Evolutionary conservation across 2,797 vertebrate genomes (phyloP).

Genomic region (Pseudochaenichthys georgianus): DNA sequence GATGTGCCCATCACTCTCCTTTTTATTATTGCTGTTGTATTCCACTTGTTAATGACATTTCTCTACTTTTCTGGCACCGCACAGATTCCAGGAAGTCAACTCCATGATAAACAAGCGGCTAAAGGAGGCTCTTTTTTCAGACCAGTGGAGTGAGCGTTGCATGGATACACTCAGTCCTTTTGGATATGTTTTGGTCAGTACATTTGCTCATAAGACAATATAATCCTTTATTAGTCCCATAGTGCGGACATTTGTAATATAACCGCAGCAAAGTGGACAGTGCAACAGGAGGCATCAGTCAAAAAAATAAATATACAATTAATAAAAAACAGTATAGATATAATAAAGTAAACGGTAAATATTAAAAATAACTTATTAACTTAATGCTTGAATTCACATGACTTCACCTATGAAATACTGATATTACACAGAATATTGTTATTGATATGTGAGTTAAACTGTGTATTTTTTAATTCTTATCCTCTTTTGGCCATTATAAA

Average conservation of each 20-base stretch:
- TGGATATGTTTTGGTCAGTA: constrained; percentile 94
- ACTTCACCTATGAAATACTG: too few relatives aligned
- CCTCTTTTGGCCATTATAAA: not conserved
- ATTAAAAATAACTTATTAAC: too few relatives aligned
- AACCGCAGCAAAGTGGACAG: too few relatives aligned
- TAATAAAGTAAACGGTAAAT: too few relatives aligned
- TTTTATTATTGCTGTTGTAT: constrained; percentile 6
- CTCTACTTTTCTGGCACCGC: constrained; percentile 40
- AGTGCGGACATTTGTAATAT: too few relatives aligned
- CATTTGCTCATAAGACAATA: not conserved
- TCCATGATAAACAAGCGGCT: constrained; percentile 98
- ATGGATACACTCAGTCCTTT: constrained; percentile 95
- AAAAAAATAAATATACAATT: too few relatives aligned
- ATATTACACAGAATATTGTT: too few relatives aligned
- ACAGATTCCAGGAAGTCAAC: constrained; percentile 97
- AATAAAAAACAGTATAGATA: too few relatives aligned
- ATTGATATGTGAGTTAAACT: not conserved
- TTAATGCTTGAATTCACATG: too few relatives aligned
- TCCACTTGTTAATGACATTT: constrained; percentile 23
- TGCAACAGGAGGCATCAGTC: too few relatives aligned
- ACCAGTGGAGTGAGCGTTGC: constrained; percentile 98
- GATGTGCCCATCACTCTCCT: constrained; percentile 38
- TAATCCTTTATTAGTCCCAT: too few relatives aligned
- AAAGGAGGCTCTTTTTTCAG: constrained; percentile 96
- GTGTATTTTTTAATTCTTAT: not conserved